Base-by-base conservation (phyloP, 2,113 vertebrate genomes). In the Aplodontia rufa region DNA sequence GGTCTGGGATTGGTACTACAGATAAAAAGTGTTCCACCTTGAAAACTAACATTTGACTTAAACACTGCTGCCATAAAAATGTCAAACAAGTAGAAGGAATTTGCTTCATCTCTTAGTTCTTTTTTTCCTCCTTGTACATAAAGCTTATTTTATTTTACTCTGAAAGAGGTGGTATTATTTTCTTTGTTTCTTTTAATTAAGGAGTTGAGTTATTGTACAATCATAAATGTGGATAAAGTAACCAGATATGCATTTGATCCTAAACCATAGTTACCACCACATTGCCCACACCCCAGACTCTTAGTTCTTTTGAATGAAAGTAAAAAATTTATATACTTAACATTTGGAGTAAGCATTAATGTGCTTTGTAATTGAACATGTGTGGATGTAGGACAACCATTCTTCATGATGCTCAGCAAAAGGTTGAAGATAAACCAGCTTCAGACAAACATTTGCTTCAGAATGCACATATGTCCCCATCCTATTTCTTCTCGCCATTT, bases 71-170 rank as follows among this genome's bases (percentile, higher is more conserved):
- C 62, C 32, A 35, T 55, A 30, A 66, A 16, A 51, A 28, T 45
- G 49, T 22, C 68, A 69, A 88, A 47, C 66, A 76, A 87, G 75
- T 3, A 45, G 22, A 86, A 7, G 16, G 11, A 60, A 91, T 74
- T 47, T 81, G 19, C 35, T 74, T 71, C 32, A 13, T 3, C 6
- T 8, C 20, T 69, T 55, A 12, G 12, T n/a, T n/a, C n/a, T n/a
- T n/a, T n/a, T n/a, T 85, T 91, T 42, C 68, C 53, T 92, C 16
- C 32, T 86, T n/a, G n/a, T 26, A 68, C 13, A 78, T 40, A 60
- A n/a, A 83, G 17, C 26, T 75, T 84, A 87, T 37, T 83, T 94
- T 45, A 47, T 84, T 95, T 87, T 82, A 40, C 51, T 74, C 32
- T 72, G n/a, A 85, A 92, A 91, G 47, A 68, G 2, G 7, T 79